Conservation (phyloP, 2,113 vertebrate genomes). For the Otolemur garnettii region DNA sequence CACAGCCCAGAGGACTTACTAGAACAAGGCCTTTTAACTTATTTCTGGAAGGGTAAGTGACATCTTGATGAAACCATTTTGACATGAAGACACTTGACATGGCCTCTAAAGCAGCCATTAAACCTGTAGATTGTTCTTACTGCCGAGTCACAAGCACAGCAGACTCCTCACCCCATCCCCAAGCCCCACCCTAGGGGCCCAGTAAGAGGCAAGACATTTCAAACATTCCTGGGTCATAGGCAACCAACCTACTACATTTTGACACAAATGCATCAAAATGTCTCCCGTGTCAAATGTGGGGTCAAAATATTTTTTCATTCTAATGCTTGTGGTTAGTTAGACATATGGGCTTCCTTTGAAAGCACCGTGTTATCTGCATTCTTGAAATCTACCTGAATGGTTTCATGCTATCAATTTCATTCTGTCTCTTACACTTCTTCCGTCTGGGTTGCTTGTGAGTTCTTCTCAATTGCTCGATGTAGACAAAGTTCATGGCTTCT, state of each 20-base stretch:
- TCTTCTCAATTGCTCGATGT: background rate
- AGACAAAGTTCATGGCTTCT: background rate
- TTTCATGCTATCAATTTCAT: background rate
- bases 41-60: constrained; percentile 48
- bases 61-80: background rate
- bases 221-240: background rate
- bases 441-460: background rate
- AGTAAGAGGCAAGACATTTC: background rate
- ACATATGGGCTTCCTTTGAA: background rate
- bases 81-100: constrained; percentile 35
- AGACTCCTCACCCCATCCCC: background rate
- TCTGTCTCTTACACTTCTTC: background rate
- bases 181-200: background rate
- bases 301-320: background rate
- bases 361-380: background rate
- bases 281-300: background rate
- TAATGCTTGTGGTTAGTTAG: background rate
- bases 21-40: constrained; percentile 38
- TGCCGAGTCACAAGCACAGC: background rate
- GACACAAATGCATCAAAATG: background rate
- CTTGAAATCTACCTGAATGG: constrained; percentile 4
- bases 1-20: background rate
- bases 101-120: constrained; percentile 30
- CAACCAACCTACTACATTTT: background rate
- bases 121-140: background rate